These are phyloP conservation scores for Sceloporus tristichus DNA, from an alignment of 2,113 vertebrate genomes.

Conservation along the genomic window DNA sequence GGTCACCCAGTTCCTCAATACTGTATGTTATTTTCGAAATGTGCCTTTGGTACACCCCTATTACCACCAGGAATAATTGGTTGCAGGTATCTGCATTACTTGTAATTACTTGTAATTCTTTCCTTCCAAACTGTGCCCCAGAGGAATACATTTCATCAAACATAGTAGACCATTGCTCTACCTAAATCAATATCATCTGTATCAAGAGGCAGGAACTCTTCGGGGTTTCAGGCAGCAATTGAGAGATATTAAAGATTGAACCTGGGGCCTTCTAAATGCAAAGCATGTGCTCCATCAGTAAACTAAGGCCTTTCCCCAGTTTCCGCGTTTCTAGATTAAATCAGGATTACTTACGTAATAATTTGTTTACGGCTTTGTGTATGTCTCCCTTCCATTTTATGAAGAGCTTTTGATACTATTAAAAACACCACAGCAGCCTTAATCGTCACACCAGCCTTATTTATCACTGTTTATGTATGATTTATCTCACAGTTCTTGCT, in stretches of 20 bases:
- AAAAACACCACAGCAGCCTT: constrained; percentile 49
- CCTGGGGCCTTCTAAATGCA: neutral
- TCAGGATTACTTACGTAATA: constrained; percentile 72
- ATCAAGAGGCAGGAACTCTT: no score
- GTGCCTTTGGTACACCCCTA: no score
- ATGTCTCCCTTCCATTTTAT: constrained; percentile 64
- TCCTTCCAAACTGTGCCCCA: no score
- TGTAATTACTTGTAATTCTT: no score
- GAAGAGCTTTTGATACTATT: constrained; percentile 54
- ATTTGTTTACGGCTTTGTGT: constrained; percentile 67
- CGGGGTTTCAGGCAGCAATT: no score
- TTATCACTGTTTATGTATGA: constrained; percentile 37
- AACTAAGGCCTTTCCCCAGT: neutral
- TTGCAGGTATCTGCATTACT: no score
- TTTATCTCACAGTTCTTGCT: neutral
- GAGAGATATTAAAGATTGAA: neutral
- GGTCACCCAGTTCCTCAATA: no score
- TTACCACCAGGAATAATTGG: no score
- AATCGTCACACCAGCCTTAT: constrained; percentile 38
- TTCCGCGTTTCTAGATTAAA: constrained; percentile 56
- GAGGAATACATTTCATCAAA: no score
- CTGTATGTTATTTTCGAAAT: no score
- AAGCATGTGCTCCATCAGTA: neutral
- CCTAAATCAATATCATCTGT: no score
- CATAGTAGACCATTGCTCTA: no score